Base-by-base conservation (phyloP, 2,797 vertebrate genomes). In the Emydoidea blandingii region DNA sequence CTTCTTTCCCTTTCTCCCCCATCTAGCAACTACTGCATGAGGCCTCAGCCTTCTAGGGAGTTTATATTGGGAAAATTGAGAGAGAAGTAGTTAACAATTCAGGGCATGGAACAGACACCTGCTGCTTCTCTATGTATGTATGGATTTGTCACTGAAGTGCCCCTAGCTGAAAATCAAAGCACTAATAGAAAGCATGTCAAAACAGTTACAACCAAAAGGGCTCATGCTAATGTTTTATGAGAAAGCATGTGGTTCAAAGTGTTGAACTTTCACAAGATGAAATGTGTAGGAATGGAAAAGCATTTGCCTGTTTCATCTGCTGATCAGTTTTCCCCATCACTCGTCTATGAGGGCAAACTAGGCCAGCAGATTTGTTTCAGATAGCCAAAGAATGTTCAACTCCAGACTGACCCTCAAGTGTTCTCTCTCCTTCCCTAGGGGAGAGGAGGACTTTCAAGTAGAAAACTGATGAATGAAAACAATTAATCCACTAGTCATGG, bases 331-430 rank as follows among this genome's bases (percentile, higher is more conserved):
- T 95, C 90, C 90, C 93, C 91, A 84, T 82, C 84, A 47, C 92
- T 89, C 95, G 90, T 74, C 95, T 96, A 92, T 95, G 95, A 95
- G 94, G 96, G 94, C 79, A 25, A 65, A 85, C 95, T 96, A 96
- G 95, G 79, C 76, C 62, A 74, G 87, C 85, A 92, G 90, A 92
- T 96, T 96, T 94, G 82, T 96, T 97, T 97, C 95, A 95, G 88
- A 95, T 91, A 90, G 91, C 85, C 95, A 78, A 97, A 93, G 95
- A 97, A 96, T 96, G 94, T 96, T 97, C 96, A 97, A 95, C 96
- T 93, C 95, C 91, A 91, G 95, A 80, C 49, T 94, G 95, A 97
- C 96, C 96, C 89, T 89, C 53, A 10, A 59, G 87, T 94, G 87
- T 97, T 97, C 94, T 65, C 94, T 93, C 85, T 92, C 85, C 65